phyloP scores from a whole-genome alignment of 2,888 invertebrate species.

The Drosophila mimica region DNA sequence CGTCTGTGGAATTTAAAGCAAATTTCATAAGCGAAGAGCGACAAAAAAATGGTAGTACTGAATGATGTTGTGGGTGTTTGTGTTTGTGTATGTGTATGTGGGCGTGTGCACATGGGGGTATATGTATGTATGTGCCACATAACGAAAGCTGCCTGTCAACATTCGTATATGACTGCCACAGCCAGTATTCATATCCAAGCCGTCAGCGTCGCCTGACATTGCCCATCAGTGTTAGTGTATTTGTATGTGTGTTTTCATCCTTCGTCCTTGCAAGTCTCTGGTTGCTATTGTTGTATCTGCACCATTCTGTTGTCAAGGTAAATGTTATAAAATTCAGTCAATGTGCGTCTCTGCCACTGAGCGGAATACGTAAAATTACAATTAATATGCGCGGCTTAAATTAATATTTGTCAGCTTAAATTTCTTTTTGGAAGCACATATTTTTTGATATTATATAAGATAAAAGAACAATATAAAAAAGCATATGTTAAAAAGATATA shows the following conservation, averaged over 20 bases:
- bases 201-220: conserved; percentile 62
- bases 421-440: not conserved
- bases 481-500: not conserved
- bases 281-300: conserved; percentile 4
- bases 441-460: not conserved
- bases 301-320: conserved; percentile 56
- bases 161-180: conserved; percentile 55
- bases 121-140: conserved; percentile 19
- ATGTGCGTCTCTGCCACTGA: conserved; percentile 10
- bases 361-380: conserved; percentile 29
- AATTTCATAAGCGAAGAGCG: conserved; percentile 64
- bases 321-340: conserved; percentile 43
- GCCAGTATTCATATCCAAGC: conserved; percentile 64
- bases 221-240: conserved; percentile 58
- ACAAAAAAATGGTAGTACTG: conserved; percentile 55
- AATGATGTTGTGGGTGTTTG: conserved; percentile 36
- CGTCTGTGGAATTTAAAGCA: conserved; percentile 46
- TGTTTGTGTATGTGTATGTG: not conserved
- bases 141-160: conserved; percentile 64
- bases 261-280: conserved; percentile 2
- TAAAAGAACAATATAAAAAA: not conserved
- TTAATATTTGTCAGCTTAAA: conserved; percentile 41
- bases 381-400: conserved; percentile 56
- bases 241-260: conserved; percentile 3
- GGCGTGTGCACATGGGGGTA: not conserved